These are phyloP conservation scores for Tetrapedia diversipes DNA, from an alignment of 2,888 invertebrate species.

Conservation along the genomic window DNA sequence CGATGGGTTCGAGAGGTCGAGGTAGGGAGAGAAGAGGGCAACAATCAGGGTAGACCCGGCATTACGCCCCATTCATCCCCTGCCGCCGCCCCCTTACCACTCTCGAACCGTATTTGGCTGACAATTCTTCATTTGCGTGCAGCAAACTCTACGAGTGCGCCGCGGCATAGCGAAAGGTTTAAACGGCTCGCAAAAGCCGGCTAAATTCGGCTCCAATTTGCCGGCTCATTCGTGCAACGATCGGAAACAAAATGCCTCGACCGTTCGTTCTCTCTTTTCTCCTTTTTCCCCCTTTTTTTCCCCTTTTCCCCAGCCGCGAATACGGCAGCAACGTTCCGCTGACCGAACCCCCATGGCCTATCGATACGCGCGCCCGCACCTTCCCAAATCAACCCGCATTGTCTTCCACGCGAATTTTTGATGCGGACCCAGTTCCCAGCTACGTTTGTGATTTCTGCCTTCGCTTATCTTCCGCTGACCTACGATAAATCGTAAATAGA, in stretches of 20 bases:
- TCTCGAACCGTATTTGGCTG: constrained; percentile 78
- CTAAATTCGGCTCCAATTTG: constrained; percentile 60
- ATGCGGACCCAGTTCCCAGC: constrained; percentile 26
- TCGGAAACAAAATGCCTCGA: constrained; percentile 58
- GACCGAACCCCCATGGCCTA: constrained; percentile 37
- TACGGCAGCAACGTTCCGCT: constrained; percentile 44
- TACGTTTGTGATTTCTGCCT: too few relatives aligned
- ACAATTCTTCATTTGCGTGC: constrained; percentile 83
- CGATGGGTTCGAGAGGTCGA: constrained; percentile 77
- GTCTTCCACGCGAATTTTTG: constrained; percentile 50
- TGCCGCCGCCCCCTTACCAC: constrained; percentile 68
- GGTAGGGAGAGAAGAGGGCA: constrained; percentile 75
- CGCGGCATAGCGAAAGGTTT: constrained; percentile 68
- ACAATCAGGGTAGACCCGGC: constrained; percentile 81
- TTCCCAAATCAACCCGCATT: constrained; percentile 53
- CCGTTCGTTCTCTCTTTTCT: constrained; percentile 6
- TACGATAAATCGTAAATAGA: too few relatives aligned
- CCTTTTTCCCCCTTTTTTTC: not conserved
- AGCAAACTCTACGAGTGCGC: constrained; percentile 76
- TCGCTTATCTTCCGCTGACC: too few relatives aligned
- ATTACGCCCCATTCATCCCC: constrained; percentile 82
- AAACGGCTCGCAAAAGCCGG: constrained; percentile 64
- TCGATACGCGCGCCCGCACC: constrained; percentile 47
- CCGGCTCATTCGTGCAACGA: constrained; percentile 62
- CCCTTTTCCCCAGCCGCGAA: not conserved